Conservation (phyloP, 2,797 vertebrate species). For the Hirundo rustica region DNA sequence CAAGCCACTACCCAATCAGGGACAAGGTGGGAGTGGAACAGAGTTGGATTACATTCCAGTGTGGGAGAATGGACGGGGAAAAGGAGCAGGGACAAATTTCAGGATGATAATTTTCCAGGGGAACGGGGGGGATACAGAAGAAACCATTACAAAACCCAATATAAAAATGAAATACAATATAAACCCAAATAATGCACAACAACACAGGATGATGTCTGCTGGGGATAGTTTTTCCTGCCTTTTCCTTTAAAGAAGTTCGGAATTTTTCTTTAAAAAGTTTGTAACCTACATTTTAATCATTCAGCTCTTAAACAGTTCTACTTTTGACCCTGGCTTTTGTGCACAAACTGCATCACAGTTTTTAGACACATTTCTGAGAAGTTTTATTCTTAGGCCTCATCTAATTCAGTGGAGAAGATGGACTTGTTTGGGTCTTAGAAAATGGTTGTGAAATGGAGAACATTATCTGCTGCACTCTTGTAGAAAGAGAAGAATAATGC, state of each 20-base stretch:
- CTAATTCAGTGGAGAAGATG: neutral
- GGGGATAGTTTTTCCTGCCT: neutral
- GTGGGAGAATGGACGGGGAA: too few species aligned
- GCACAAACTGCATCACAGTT: neutral
- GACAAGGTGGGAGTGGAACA: too few species aligned
- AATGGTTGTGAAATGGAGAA: neutral
- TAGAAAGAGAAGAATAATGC: neutral
- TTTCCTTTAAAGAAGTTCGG: neutral
- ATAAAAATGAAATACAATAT: too few species aligned
- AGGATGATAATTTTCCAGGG: too few species aligned
- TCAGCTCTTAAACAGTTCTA: neutral
- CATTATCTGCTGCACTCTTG: neutral
- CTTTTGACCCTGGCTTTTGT: neutral
- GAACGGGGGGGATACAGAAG: too few species aligned
- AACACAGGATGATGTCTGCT: neutral
- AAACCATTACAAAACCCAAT: too few species aligned
- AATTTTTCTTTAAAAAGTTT: neutral
- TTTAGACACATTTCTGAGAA: neutral
- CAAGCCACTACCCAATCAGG: too few species aligned
- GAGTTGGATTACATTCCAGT: too few species aligned
- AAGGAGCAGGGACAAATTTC: too few species aligned
- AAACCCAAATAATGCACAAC: too few species aligned
- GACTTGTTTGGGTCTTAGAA: neutral
- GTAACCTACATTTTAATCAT: neutral
- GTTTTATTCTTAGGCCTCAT: neutral